Percentiles rank a stretch among this genome's conserved stretches.
phyloP scores from a whole-genome alignment of 2,113 vertebrate genomes.

The Corapipo altera region DNA sequence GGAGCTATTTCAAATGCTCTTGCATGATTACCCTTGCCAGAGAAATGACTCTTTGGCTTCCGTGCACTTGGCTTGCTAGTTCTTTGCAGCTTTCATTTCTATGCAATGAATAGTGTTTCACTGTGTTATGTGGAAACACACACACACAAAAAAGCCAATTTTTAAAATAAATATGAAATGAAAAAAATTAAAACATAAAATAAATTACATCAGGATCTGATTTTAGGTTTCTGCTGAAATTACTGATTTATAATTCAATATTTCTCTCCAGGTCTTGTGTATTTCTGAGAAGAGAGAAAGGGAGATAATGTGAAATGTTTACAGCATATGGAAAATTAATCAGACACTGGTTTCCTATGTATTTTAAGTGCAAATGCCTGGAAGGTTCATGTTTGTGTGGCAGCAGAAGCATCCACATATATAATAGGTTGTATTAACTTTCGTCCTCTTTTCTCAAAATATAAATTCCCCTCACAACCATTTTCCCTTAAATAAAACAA shows the following conservation, averaged over 20 bases:
- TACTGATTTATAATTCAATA: not conserved
- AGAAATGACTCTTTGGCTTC: conserved; percentile 34
- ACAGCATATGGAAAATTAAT: not conserved
- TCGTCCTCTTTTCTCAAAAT: not conserved
- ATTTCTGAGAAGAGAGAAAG: not conserved
- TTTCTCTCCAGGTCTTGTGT: not conserved
- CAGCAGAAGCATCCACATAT: not conserved
- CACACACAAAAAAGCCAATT: not conserved
- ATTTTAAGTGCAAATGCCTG: not conserved
- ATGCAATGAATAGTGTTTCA: conserved; percentile 8
- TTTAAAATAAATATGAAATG: not conserved
- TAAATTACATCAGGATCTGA: not conserved
- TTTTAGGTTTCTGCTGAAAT: not conserved
- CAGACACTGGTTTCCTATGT: not conserved
- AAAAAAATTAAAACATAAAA: not conserved
- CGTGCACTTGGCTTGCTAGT: conserved; percentile 18
- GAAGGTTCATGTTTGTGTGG: not conserved
- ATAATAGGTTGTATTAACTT: not conserved
- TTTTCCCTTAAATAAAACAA: not conserved
- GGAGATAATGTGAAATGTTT: not conserved
- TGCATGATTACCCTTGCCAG: not conserved
- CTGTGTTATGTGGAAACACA: not conserved
- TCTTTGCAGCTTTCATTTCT: conserved; percentile 34
- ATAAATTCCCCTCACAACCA: not conserved
- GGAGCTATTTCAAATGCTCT: conserved; percentile 25